These are phyloP conservation scores for Crypturellus undulatus DNA, from an alignment of 2,113 vertebrate genomes.

Conservation along the genomic window DNA sequence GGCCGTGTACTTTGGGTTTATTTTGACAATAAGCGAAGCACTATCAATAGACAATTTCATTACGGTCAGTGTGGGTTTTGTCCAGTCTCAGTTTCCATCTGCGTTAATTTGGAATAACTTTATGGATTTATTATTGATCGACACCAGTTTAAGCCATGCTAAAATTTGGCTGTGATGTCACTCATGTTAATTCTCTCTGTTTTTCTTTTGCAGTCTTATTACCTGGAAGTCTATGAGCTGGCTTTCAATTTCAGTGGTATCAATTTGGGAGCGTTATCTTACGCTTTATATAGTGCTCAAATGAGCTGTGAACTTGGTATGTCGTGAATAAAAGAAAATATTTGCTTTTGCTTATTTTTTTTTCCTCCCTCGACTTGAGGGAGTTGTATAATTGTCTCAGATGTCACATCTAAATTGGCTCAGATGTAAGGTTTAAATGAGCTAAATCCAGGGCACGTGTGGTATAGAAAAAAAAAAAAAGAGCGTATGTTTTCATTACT, in stretches of 20 bases:
- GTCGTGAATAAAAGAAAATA: neutral
- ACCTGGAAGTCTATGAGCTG: neutral
- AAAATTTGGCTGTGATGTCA: neutral
- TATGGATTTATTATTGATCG: neutral
- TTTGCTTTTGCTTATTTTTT: neutral
- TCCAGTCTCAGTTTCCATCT: slow-evolving; percentile 42
- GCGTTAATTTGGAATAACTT: slow-evolving; percentile 28
- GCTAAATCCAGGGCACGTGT: neutral
- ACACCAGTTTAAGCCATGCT: neutral
- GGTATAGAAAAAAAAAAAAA: neutral
- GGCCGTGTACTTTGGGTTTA: neutral
- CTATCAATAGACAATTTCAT: slow-evolving; percentile 60
- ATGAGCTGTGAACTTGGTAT: neutral
- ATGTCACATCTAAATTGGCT: slow-evolving; percentile 7
- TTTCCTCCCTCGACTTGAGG: neutral
- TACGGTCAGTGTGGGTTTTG: slow-evolving; percentile 20
- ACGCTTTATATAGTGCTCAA: neutral
- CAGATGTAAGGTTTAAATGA: neutral
- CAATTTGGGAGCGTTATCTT: neutral
- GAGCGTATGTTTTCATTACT: neutral
- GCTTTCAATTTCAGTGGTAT: neutral
- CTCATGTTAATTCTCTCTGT: neutral
- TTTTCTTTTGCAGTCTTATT: neutral
- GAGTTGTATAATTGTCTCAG: neutral
- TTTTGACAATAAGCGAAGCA: slow-evolving; percentile 41